Conservation (phyloP, 2,113 vertebrate genomes). For the Gymnocephalus cernua region DNA sequence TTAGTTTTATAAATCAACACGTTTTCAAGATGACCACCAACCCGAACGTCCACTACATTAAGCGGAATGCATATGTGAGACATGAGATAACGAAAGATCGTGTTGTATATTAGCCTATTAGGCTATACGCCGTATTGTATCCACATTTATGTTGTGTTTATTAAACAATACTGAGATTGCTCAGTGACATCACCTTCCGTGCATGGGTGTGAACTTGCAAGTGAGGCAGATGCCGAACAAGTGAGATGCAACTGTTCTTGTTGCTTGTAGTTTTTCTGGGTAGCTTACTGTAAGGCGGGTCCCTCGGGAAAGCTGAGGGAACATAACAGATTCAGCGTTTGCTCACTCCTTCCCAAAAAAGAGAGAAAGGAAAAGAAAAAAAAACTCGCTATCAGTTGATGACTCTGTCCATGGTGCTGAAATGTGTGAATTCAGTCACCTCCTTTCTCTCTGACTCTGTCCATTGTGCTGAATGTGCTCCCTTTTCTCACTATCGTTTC, state of each 20-base stretch:
- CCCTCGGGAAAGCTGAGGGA: not conserved
- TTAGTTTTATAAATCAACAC: not conserved
- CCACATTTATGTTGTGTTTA: not conserved
- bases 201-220: not conserved
- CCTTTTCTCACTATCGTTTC: not conserved
- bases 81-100: not conserved
- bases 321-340: not conserved
- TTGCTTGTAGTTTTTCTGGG: not conserved
- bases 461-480: constrained; percentile 10
- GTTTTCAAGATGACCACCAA: not conserved
- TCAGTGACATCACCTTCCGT: not conserved
- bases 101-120: not conserved
- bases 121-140: not conserved
- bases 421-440: not conserved
- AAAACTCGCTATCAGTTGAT: not conserved
- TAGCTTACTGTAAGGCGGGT: not conserved
- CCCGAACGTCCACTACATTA: not conserved
- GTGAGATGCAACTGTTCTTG: not conserved
- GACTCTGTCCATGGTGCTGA: constrained; percentile 62
- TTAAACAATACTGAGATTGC: not conserved
- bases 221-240: not conserved
- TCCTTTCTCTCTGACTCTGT: constrained; percentile 1
- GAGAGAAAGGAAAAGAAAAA: not conserved
- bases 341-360: not conserved
- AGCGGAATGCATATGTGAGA: not conserved